These are phyloP conservation scores for Bombylius major DNA, from an alignment of 2,888 invertebrate species.

Conservation along the genomic window DNA sequence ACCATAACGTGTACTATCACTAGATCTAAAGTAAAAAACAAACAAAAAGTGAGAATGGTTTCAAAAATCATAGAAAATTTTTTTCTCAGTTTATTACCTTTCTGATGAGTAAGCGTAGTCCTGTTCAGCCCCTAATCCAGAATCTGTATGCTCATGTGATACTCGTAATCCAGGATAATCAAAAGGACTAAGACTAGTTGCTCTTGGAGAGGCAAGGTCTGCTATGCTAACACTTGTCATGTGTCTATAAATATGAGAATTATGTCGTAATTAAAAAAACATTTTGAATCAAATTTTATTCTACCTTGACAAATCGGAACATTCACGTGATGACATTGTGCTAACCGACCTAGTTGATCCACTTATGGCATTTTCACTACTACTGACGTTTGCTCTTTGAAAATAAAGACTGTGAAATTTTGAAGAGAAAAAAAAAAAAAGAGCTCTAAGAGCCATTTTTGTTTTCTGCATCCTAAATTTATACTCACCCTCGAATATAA, in stretches of 20 bases:
- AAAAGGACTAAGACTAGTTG: constrained; percentile 34
- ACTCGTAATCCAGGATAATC: constrained; percentile 41
- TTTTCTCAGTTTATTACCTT: constrained; percentile 39
- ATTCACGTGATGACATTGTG: constrained; percentile 44
- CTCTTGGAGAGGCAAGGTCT: constrained; percentile 36
- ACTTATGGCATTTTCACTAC: constrained; percentile 31
- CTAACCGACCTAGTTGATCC: constrained; percentile 50
- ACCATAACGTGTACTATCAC: constrained; percentile 48
- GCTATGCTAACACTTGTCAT: constrained; percentile 40
- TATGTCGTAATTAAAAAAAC: no score
- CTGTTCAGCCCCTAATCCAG: constrained; percentile 62
- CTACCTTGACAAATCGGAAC: constrained; percentile 36
- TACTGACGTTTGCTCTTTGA: constrained; percentile 35
- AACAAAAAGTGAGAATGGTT: constrained; percentile 16
- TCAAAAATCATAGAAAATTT: not conserved
- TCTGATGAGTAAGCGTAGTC: constrained; percentile 60
- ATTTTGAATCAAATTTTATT: no score
- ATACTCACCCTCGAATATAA: constrained; percentile 36
- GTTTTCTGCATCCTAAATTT: not conserved
- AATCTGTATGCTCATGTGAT: constrained; percentile 65
- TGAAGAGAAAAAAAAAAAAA: constrained; percentile 4
- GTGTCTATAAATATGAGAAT: constrained; percentile 24
- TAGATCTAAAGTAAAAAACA: constrained; percentile 33
- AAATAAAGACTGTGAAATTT: constrained; percentile 29
- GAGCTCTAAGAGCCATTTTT: constrained; percentile 6